phyloP scores from a whole-genome alignment of 1,140 invertebrate species.

The Ruditapes philippinarum region DNA sequence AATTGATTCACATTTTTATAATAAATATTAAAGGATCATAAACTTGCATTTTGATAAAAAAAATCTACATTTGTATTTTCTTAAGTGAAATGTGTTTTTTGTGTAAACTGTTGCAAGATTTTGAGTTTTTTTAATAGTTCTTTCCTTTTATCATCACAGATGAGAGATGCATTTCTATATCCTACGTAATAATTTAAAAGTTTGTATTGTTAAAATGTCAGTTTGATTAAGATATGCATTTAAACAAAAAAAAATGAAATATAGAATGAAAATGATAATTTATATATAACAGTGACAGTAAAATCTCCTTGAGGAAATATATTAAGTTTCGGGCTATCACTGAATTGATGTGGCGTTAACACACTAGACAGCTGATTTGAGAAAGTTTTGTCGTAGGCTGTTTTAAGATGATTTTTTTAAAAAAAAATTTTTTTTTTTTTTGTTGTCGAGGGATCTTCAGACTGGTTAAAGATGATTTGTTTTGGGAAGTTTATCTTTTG shows the following conservation, averaged over 20 bases:
- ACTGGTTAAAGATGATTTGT: too few species aligned
- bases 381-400: not conserved
- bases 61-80: too few species aligned
- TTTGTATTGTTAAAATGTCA: constrained; percentile 30
- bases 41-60: too few species aligned
- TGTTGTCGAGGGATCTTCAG: too few species aligned
- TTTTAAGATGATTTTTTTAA: not conserved
- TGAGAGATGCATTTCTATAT: not conserved
- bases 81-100: too few species aligned
- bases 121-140: too few species aligned
- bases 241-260: constrained; percentile 25
- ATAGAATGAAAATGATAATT: constrained; percentile 36
- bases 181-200: constrained; percentile 1
- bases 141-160: not conserved
- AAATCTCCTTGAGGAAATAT: not conserved
- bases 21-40: too few species aligned
- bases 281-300: constrained; percentile 13
- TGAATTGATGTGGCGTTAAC: constrained; percentile 15
- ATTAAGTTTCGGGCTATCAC: not conserved
- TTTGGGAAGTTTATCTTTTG: too few species aligned
- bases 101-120: too few species aligned
- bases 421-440: too few species aligned
- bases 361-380: not conserved
- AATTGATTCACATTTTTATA: too few species aligned
- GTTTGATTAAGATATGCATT: constrained; percentile 18